Evolutionary conservation across 2,797 vertebrate species (phyloP).

Genomic region (Lepus oiostolus): DNA sequence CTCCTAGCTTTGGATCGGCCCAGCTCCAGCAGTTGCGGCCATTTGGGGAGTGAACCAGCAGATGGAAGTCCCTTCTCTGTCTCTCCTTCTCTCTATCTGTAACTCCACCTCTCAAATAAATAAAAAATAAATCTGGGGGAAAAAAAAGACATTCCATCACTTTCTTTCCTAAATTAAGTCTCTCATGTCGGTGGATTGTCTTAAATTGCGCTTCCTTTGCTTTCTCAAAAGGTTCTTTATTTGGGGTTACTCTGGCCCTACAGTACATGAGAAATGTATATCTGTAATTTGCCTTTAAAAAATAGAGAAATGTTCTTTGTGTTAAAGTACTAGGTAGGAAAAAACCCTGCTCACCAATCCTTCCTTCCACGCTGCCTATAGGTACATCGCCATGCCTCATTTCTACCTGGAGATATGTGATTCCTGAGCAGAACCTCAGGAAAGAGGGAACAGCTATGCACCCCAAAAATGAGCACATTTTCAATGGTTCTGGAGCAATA

Average conservation of each 20-base stretch:
- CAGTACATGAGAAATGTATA: not conserved
- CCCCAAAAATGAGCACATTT: not conserved
- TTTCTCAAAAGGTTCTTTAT: not conserved
- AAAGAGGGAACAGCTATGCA: not conserved
- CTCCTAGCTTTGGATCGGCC: too few relatives aligned
- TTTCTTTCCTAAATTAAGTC: not conserved
- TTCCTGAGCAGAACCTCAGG: not conserved
- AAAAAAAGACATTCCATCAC: too few relatives aligned
- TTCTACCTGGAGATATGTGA: fast-evolving
- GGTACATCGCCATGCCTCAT: not conserved
- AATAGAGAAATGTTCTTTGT: not conserved
- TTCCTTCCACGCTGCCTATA: not conserved
- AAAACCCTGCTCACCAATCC: not conserved
- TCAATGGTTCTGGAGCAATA: not conserved
- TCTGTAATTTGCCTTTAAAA: not conserved
- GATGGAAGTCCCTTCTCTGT: too few relatives aligned
- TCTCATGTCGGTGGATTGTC: not conserved
- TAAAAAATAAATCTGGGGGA: too few relatives aligned
- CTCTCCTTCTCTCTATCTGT: too few relatives aligned
- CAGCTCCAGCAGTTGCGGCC: too few relatives aligned
- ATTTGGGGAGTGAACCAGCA: too few relatives aligned
- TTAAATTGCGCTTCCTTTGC: not conserved
- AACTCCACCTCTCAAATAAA: too few relatives aligned
- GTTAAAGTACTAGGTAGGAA: not conserved
- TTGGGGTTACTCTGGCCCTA: not conserved